A percentile compares a stretch with the other conserved stretches of the same genome.
These are phyloP conservation scores for Pangasianodon gigas DNA, from an alignment of 2,113 vertebrate genomes.

Conservation along the genomic window DNA sequence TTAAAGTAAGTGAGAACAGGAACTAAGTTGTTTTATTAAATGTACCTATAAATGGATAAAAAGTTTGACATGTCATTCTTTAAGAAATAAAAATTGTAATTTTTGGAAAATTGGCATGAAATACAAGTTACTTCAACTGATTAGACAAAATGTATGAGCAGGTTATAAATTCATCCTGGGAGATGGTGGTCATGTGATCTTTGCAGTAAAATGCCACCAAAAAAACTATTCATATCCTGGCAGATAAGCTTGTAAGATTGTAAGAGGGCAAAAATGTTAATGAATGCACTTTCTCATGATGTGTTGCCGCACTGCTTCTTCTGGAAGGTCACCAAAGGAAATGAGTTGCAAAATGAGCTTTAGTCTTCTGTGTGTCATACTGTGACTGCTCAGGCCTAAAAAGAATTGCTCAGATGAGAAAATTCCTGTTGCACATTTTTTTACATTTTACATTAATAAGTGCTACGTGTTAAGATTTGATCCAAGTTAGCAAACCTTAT, in stretches of 20 bases:
- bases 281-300: constrained; percentile 49
- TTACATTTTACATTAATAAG: neutral
- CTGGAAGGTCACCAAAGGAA: constrained; percentile 55
- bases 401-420: neutral
- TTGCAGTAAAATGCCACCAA: constrained; percentile 23
- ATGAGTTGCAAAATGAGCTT: constrained; percentile 31
- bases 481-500: neutral
- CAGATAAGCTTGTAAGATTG: constrained; percentile 7
- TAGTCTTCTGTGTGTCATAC: neutral
- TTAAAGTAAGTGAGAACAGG: neutral
- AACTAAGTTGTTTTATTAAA: neutral
- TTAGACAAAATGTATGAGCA: neutral
- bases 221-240: constrained; percentile 22
- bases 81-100: neutral
- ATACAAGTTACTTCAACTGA: neutral
- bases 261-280: constrained; percentile 45
- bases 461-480: too few species aligned
- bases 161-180: neutral
- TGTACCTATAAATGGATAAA: neutral
- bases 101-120: neutral
- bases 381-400: neutral
- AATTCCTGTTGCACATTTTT: neutral
- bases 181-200: neutral
- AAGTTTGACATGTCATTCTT: neutral
- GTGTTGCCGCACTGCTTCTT: constrained; percentile 37